phyloP scores from a whole-genome alignment of 2,113 vertebrate genomes.

The Cygnus atratus region DNA sequence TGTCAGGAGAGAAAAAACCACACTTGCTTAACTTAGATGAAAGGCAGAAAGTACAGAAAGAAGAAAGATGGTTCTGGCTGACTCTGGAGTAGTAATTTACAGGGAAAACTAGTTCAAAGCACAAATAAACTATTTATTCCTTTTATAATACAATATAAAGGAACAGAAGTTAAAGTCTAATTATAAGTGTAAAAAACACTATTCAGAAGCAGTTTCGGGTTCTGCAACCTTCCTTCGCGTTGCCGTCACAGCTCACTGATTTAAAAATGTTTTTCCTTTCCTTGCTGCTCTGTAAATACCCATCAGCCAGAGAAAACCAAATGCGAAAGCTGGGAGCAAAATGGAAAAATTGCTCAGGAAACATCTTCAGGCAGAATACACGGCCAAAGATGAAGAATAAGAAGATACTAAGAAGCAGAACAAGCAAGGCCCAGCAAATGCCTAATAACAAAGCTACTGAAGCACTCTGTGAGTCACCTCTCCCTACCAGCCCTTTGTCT shows the following conservation, averaged over 20 bases:
- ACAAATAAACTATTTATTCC: constrained; percentile 34
- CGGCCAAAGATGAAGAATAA: not conserved
- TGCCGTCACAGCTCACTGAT: not conserved
- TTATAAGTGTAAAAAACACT: not conserved
- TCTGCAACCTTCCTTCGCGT: not conserved
- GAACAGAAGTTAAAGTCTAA: not conserved
- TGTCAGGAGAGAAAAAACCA: not conserved
- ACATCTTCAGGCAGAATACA: not conserved
- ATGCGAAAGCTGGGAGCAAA: not conserved
- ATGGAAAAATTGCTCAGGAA: not conserved
- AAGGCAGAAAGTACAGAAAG: constrained; percentile 9
- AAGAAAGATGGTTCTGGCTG: constrained; percentile 4
- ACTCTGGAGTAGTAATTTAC: constrained; percentile 3
- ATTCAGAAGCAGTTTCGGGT: not conserved
- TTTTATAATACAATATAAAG: constrained; percentile 23
- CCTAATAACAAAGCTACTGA: not conserved
- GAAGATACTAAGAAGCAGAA: not conserved
- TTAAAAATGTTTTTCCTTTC: not conserved
- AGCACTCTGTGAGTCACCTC: not conserved
- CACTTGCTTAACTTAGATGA: constrained; percentile 12
- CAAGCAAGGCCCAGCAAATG: not conserved
- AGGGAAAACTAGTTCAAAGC: constrained; percentile 55
- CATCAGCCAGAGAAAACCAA: not conserved
- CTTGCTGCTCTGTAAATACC: not conserved
- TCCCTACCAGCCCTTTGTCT: not conserved